Evolutionary conservation across 2,888 invertebrate genomes (phyloP).

Genomic region (Lycia hirtaria): DNA sequence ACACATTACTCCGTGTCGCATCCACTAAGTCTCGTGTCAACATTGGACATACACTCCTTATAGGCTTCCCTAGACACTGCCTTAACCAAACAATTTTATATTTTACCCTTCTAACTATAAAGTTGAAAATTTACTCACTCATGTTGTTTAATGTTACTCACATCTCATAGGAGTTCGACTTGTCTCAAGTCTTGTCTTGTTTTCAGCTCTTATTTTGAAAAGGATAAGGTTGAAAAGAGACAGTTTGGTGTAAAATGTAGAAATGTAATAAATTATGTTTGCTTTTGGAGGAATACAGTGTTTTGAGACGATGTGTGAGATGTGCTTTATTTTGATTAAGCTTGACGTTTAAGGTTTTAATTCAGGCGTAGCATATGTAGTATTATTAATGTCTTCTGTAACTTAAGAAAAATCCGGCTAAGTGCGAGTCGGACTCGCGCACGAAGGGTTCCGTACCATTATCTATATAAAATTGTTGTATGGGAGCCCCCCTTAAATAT

Average conservation of each 20-base stretch:
- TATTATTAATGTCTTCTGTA: too few species aligned
- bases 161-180: not conserved
- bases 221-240: not conserved
- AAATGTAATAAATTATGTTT: conserved; percentile 58
- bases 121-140: not conserved
- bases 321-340: conserved; percentile 8
- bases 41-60: conserved; percentile 71
- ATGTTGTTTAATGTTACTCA: not conserved
- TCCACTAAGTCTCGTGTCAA: conserved; percentile 75
- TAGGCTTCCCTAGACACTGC: conserved; percentile 43
- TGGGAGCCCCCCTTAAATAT: not conserved
- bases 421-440: not conserved
- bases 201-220: not conserved
- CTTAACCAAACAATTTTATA: conserved; percentile 18
- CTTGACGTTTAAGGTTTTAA: not conserved
- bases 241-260: conserved; percentile 38
- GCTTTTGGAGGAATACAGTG: conserved; percentile 52
- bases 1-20: conserved; percentile 74
- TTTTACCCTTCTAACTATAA: conserved; percentile 9
- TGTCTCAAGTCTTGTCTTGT: not conserved
- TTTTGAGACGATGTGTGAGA: conserved; percentile 43
- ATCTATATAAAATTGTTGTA: too few species aligned
- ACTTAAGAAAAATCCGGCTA: too few species aligned
- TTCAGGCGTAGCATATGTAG: not conserved
- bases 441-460: too few species aligned